These are phyloP conservation scores for Falco rusticolus DNA, from an alignment of 2,797 vertebrate species.

Conservation along the genomic window DNA sequence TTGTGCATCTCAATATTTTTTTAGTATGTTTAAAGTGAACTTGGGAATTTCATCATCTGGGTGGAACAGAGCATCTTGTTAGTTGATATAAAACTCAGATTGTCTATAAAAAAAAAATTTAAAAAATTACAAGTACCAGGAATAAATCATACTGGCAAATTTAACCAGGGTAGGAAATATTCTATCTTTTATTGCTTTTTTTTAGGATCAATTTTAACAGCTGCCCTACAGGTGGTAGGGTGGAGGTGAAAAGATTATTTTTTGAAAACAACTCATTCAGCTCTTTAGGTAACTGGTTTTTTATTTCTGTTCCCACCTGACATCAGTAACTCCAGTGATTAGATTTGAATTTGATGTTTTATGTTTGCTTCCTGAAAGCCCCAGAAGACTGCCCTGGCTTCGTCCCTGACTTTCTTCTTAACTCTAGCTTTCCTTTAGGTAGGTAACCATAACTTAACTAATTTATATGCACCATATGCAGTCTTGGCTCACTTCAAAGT, in stretches of 20 bases:
- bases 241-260: constrained; percentile 10
- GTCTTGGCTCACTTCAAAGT: constrained; percentile 70
- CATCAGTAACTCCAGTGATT: background rate
- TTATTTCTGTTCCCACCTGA: constrained; percentile 25
- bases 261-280: constrained; percentile 20
- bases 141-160: constrained; percentile 28
- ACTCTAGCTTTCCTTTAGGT: constrained; percentile 43
- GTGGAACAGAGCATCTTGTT: background rate
- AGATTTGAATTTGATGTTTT: constrained; percentile 41
- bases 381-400: background rate
- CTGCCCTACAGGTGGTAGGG: background rate
- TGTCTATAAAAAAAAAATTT: constrained; percentile 2
- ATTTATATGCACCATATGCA: constrained; percentile 53
- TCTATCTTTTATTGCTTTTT: background rate
- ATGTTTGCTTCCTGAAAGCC: background rate
- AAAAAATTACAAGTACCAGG: background rate
- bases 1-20: background rate
- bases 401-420: constrained; percentile 40
- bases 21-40: background rate
- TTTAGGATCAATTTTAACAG: constrained; percentile 28
- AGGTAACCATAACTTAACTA: constrained; percentile 57
- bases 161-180: constrained; percentile 21
- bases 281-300: background rate
- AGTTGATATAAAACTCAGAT: background rate
- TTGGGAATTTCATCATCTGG: background rate